A percentile compares a stretch with the other conserved stretches of the same genome.
Conservation (phyloP, 2,797 vertebrate species). For the Fringilla coelebs region DNA sequence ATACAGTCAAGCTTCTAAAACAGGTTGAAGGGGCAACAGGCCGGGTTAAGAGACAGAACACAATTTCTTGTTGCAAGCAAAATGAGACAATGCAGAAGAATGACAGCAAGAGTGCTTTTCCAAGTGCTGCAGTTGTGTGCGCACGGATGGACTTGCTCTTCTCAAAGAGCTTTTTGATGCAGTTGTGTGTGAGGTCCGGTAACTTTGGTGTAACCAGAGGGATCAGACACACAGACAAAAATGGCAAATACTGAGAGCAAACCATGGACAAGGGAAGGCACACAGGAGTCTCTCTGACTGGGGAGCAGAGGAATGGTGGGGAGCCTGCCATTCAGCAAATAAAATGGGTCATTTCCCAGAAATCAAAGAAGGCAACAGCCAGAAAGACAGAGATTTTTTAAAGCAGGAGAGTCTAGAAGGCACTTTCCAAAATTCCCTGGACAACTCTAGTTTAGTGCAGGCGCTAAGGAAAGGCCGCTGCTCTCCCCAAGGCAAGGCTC, state of each 20-base stretch:
- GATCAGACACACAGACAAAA: background rate
- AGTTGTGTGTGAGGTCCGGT: rapidly evolving
- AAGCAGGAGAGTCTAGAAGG: background rate
- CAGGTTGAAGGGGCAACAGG: background rate
- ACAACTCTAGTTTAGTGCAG: background rate
- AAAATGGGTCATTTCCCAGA: background rate
- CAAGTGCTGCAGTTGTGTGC: background rate
- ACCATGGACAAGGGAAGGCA: background rate
- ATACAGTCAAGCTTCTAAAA: background rate
- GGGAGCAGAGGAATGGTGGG: background rate
- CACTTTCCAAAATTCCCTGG: background rate
- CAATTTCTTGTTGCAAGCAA: background rate
- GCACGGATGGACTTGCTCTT: background rate
- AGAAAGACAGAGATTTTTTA: background rate
- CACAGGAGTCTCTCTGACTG: background rate
- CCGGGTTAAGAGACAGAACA: background rate
- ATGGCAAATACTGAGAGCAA: background rate
- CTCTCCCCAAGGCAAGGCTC: background rate
- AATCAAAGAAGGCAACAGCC: background rate
- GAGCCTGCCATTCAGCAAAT: background rate
- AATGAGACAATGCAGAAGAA: background rate
- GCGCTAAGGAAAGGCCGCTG: rapidly evolving
- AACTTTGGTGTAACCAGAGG: background rate
- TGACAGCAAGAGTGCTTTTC: background rate
- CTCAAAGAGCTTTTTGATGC: background rate